Percentiles rank a stretch among this genome's conserved stretches.
Evolutionary conservation across 2,888 invertebrate species (phyloP).

Genomic region (Slavum lentiscoides): DNA sequence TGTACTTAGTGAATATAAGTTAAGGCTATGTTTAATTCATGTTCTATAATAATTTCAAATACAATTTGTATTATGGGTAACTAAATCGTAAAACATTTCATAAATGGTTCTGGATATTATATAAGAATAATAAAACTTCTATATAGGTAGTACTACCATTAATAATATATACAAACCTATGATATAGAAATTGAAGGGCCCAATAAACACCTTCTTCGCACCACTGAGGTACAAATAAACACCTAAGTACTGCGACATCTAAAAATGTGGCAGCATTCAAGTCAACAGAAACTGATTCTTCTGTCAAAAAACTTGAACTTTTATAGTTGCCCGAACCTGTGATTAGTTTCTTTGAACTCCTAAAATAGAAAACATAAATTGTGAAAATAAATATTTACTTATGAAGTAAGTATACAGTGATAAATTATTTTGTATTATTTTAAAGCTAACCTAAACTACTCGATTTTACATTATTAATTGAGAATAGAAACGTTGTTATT

Average conservation of each 20-base stretch:
- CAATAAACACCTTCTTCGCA: constrained; percentile 97
- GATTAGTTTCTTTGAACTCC: constrained; percentile 33
- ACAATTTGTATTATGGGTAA: no score
- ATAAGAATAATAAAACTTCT: not conserved
- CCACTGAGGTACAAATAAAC: constrained; percentile 96
- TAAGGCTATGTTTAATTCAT: no score
- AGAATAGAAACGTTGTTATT: no score
- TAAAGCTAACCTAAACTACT: no score
- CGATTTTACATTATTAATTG: no score
- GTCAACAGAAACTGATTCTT: constrained; percentile 60
- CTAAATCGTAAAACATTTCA: not conserved
- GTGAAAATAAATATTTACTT: not conserved
- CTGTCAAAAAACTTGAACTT: constrained; percentile 45
- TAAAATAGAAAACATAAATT: not conserved
- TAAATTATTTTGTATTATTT: no score
- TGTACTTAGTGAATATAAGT: no score
- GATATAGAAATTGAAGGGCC: constrained; percentile 90
- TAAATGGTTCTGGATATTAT: not conserved
- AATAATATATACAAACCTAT: constrained; percentile 66
- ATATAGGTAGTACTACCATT: not conserved
- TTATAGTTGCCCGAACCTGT: constrained; percentile 22
- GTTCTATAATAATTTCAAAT: no score
- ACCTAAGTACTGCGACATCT: constrained; percentile 93
- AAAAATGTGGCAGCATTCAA: constrained; percentile 88
- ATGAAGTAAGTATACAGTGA: no score